These are phyloP conservation scores for Athalia circularis DNA, from an alignment of 2,888 invertebrate genomes.

Conservation along the genomic window DNA sequence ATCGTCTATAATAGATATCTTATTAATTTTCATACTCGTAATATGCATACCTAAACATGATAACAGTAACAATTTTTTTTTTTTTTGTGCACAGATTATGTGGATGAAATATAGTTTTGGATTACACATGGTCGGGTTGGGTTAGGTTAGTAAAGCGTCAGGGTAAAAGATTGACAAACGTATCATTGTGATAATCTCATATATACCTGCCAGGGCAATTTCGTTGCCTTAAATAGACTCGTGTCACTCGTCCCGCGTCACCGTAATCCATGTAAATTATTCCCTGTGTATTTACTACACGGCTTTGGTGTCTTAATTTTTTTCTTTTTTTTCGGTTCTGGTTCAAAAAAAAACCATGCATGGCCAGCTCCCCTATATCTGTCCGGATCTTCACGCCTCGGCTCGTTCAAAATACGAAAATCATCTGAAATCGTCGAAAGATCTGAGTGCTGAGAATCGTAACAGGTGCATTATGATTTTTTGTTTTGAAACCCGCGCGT, in stretches of 20 bases:
- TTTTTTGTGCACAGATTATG: not conserved
- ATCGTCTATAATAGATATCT: not conserved
- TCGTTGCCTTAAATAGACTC: conserved; percentile 34
- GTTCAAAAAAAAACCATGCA: not conserved
- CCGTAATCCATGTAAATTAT: conserved; percentile 36
- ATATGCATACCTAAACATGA: not conserved
- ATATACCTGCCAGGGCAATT: conserved; percentile 19
- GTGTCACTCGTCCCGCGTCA: conserved; percentile 30
- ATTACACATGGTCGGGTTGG: not conserved
- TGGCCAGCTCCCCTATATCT: not conserved
- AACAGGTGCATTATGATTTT: conserved; percentile 36
- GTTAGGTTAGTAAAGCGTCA: no score
- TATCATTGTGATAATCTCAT: conserved; percentile 34
- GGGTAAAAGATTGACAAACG: conserved; percentile 26
- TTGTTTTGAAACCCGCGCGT: no score
- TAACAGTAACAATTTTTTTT: no score
- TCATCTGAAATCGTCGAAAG: conserved; percentile 36
- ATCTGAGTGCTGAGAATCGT: conserved; percentile 14
- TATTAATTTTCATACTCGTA: no score
- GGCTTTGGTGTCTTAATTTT: not conserved
- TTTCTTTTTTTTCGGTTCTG: not conserved
- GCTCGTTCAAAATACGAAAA: conserved; percentile 33
- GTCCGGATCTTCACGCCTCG: conserved; percentile 35
- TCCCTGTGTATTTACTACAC: not conserved
- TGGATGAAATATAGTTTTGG: not conserved